Evolutionary conservation across 2,888 invertebrate species (phyloP).

Genomic region (Lymantria dispar): DNA sequence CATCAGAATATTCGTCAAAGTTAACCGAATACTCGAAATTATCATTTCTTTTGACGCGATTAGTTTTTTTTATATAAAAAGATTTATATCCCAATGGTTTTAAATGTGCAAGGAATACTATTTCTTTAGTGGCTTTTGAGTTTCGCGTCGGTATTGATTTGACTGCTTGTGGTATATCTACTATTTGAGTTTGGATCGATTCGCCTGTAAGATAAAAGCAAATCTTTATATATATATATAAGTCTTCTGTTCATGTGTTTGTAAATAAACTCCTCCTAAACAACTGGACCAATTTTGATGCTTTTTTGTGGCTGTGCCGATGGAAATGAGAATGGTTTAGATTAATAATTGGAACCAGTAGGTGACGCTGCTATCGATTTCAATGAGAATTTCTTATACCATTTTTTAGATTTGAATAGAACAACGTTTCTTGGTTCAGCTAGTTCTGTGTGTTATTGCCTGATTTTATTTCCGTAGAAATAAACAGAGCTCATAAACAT

Average conservation of each 20-base stretch:
- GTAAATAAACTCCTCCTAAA: no score
- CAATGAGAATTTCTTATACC: no score
- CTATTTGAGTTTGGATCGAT: slow-evolving; percentile 83
- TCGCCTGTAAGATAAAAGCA: slow-evolving; percentile 56
- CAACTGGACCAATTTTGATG: no score
- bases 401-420: no score
- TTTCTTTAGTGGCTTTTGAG: slow-evolving; percentile 85
- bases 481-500: background rate
- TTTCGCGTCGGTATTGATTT: slow-evolving; percentile 81
- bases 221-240: background rate
- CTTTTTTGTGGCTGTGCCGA: no score
- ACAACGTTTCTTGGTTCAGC: no score
- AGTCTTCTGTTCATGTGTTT: no score
- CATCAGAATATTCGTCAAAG: slow-evolving; percentile 8
- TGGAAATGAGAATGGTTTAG: no score
- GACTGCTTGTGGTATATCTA: slow-evolving; percentile 83
- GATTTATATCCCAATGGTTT: slow-evolving; percentile 86
- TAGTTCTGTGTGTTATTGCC: no score
- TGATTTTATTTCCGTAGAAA: no score
- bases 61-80: slow-evolving; percentile 71
- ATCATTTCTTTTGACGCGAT: slow-evolving; percentile 29
- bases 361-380: no score
- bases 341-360: no score
- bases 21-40: slow-evolving; percentile 29
- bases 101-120: slow-evolving; percentile 86